Conservation (phyloP, 2,888 invertebrate genomes). For the Metalampra italica region DNA sequence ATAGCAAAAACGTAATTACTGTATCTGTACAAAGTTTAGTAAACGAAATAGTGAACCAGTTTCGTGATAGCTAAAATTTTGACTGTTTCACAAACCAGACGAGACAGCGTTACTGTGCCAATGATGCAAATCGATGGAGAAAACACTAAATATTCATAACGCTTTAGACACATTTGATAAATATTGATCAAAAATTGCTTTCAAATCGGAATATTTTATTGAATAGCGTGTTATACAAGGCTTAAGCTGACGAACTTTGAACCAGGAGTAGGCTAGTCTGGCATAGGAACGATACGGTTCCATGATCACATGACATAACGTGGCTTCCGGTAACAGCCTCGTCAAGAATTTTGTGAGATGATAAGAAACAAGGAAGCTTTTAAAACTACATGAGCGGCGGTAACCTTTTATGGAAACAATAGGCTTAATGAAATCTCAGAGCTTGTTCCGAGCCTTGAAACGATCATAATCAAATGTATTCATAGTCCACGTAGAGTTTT, state of each 20-base stretch:
- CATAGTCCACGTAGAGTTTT: too few species aligned
- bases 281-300: too few species aligned
- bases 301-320: too few species aligned
- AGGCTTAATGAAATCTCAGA: constrained; percentile 13
- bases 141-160: constrained; percentile 9
- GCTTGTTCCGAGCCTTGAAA: constrained; percentile 7
- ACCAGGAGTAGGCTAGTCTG: too few species aligned
- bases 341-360: not conserved
- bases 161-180: not conserved
- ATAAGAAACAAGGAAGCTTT: constrained; percentile 12
- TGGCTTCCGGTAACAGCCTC: too few species aligned
- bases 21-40: not conserved
- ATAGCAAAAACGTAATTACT: not conserved
- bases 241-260: too few species aligned
- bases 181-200: not conserved
- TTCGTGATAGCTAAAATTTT: constrained; percentile 18
- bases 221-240: too few species aligned
- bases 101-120: constrained; percentile 7
- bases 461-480: not conserved
- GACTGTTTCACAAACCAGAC: constrained; percentile 22
- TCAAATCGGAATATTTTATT: too few species aligned
- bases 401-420: constrained; percentile 16
- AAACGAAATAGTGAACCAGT: constrained; percentile 12
- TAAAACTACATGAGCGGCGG: constrained; percentile 13
- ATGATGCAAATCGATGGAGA: constrained; percentile 8